Conservation (phyloP, 2,888 invertebrate species). For the Aelia acuminata region DNA sequence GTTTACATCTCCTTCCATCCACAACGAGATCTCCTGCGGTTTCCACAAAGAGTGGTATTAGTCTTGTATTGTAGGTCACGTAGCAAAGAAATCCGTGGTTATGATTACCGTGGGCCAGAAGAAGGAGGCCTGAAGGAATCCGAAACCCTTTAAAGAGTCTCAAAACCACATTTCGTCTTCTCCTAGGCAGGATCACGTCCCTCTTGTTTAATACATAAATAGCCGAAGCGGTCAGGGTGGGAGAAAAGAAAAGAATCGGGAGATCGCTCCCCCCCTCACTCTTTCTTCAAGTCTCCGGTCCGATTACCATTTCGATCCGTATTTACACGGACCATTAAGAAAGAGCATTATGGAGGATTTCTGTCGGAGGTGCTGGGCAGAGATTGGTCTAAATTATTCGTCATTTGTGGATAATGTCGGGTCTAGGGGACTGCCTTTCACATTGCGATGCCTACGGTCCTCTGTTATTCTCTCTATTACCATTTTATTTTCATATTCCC, state of each 20-base stretch:
- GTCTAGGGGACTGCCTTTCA: slow-evolving; percentile 4
- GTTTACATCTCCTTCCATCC: slow-evolving; percentile 38
- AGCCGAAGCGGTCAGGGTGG: not conserved
- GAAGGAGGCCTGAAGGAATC: slow-evolving; percentile 56
- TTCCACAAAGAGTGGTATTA: slow-evolving; percentile 46
- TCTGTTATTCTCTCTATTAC: not conserved
- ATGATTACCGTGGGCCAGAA: not conserved
- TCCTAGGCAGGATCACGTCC: slow-evolving; percentile 45
- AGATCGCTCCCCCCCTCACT: too few relatives aligned
- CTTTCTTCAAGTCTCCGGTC: too few relatives aligned
- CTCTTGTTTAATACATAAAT: slow-evolving; percentile 48
- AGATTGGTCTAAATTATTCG: slow-evolving; percentile 58
- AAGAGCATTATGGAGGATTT: slow-evolving; percentile 54
- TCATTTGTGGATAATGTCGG: slow-evolving; percentile 52
- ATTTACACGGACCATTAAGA: slow-evolving; percentile 59
- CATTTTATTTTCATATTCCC: slow-evolving; percentile 37
- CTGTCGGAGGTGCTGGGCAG: not conserved
- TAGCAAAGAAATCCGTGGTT: slow-evolving; percentile 18
- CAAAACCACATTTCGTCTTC: slow-evolving; percentile 49
- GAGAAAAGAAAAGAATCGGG: not conserved
- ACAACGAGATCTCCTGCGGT: slow-evolving; percentile 8
- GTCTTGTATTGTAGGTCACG: slow-evolving; percentile 32
- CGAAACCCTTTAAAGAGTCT: slow-evolving; percentile 49
- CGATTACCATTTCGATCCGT: slow-evolving; percentile 59
- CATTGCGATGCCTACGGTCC: not conserved